phyloP scores from a whole-genome alignment of 2,797 vertebrate genomes.

The Peromyscus nudipes region DNA sequence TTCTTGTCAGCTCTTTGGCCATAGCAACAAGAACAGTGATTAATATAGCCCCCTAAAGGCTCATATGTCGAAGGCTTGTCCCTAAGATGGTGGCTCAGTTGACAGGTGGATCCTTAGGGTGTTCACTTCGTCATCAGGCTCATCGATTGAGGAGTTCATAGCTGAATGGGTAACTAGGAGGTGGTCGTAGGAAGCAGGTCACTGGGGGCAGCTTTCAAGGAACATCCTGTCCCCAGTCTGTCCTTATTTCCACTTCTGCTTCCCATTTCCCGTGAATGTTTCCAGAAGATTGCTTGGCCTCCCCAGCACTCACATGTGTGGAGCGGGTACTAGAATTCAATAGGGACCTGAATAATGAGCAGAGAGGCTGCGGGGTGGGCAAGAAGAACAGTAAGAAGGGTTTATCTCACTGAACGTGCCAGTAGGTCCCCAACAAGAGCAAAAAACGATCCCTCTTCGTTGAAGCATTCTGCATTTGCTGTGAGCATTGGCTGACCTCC shows the following conservation, averaged over 20 bases:
- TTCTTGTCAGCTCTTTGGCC: neutral
- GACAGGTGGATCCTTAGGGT: neutral
- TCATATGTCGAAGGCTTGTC: neutral
- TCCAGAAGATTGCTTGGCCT: neutral
- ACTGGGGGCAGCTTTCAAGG: neutral
- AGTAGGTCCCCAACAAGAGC: neutral
- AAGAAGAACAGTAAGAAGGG: neutral
- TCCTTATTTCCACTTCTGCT: neutral
- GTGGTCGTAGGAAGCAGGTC: neutral
- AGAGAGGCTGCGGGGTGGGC: neutral
- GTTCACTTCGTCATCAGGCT: neutral
- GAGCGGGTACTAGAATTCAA: neutral
- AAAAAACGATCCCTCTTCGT: neutral
- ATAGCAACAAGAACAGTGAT: neutral
- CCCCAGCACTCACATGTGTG: neutral
- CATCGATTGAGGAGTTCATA: neutral
- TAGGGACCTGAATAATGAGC: neutral
- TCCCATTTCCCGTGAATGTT: neutral
- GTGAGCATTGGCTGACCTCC: neutral
- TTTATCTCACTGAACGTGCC: neutral
- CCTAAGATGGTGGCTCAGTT: neutral
- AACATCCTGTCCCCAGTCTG: neutral
- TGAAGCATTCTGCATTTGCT: neutral
- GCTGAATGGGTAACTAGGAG: neutral
- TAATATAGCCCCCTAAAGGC: neutral